Percentiles rank a stretch among this genome's conserved stretches.
Conservation (phyloP, 1,140 invertebrate species). For the Formica exsecta region DNA sequence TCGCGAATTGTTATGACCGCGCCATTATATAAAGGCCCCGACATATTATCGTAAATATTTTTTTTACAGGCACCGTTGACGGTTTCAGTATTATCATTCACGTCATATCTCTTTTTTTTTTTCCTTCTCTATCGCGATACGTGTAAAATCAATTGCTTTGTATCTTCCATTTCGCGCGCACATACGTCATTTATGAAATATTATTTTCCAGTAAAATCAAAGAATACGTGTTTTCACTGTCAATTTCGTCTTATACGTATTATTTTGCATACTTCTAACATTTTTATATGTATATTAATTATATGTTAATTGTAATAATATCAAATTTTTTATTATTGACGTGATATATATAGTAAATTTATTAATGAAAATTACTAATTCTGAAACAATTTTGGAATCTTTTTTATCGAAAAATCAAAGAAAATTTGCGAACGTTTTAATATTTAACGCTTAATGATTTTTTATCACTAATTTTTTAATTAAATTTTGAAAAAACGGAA, state of each 20-base stretch:
- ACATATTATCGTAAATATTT: conserved; percentile 62
- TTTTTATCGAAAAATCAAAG: conserved; percentile 21
- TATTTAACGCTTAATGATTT: not conserved
- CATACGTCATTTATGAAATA: not conserved
- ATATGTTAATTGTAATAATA: not conserved
- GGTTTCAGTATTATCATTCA: conserved; percentile 46
- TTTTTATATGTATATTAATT: conserved; percentile 16
- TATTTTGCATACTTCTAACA: not conserved
- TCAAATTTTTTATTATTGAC: not conserved
- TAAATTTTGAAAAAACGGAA: not conserved
- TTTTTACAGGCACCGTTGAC: conserved; percentile 23
- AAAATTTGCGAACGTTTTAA: no score
- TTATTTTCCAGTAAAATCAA: not conserved
- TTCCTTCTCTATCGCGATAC: not conserved
- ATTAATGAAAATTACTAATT: not conserved
- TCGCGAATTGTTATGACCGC: conserved; percentile 37
- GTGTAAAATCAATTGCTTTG: conserved; percentile 11
- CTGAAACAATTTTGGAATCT: not conserved
- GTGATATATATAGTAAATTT: not conserved
- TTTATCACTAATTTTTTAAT: not conserved
- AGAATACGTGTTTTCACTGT: not conserved
- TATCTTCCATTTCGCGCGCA: not conserved
- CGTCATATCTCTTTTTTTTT: not conserved
- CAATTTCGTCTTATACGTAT: not conserved
- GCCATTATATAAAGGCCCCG: conserved; percentile 53